Evolutionary conservation across 2,888 invertebrate species (phyloP), one percentile per base, ranked within the genome.

Genomic region (Sminthurinus aureus): DNA sequence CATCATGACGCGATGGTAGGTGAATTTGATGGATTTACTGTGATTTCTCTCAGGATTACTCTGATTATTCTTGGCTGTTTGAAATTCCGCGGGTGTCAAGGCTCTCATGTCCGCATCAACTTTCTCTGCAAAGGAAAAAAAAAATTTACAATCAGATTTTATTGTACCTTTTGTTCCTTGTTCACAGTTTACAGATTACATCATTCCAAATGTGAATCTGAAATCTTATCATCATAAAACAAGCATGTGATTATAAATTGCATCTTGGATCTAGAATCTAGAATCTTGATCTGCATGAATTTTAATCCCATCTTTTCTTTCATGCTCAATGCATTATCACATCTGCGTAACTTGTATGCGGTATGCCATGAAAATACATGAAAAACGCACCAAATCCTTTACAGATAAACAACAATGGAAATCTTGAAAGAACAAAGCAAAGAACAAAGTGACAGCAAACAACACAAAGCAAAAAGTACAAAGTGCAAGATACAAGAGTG

Each of bases 21-120:
- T 85, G 84, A 87, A 87, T 83, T 85, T 86, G 52, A 64, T 73
- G 38, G 83, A 64, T 83, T 83, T 83, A 73, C 83, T 83, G 50
- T 79, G 73, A 79, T 83, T 83, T 38, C 74, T 52, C 79, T 79
- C 78, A 9, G 69, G 50, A 51, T 58, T 77, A 38, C 71, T 83
- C 83, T n/a, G 22, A 22, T 38, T 38, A 58, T 58, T 58, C 58
- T 58, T 58, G 38, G 38, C 38, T 38, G 38, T 38, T 18, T 58
- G 58, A 2, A 18, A 58, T 15, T 15, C 13, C 58, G 15, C 58
- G 79, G 73, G 76, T 84, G 85, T 85, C 74, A 87, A 83, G 78
- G 85, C 84, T 83, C 83, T 86, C 84, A 87, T 79, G 84, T 87
- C 87, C 78, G 83, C 85, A 83, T 87, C 87, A 83, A 87, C 85